These are phyloP conservation scores for Nilaparvata lugens DNA, from an alignment of 1,140 invertebrate genomes.

Conservation along the genomic window DNA sequence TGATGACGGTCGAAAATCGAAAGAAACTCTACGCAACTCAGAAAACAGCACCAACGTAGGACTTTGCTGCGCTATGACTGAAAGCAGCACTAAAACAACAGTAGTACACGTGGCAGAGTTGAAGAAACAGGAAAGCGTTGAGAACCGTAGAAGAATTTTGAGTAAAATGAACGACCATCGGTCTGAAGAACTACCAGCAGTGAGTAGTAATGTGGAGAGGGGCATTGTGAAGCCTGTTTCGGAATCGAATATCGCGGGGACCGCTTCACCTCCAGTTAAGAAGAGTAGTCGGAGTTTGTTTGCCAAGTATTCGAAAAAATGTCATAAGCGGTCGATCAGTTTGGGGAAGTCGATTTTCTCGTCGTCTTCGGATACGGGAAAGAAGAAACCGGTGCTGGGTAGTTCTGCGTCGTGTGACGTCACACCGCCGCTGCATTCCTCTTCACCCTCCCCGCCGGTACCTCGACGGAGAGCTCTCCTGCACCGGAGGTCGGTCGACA, in stretches of 20 bases:
- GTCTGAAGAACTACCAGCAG: slow-evolving; percentile 31
- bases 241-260: slow-evolving; percentile 6
- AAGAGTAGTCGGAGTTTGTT: slow-evolving; percentile 7
- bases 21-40: not conserved
- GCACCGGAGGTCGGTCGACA: slow-evolving; percentile 24
- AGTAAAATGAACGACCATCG: slow-evolving; percentile 14
- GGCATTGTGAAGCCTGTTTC: slow-evolving; percentile 14
- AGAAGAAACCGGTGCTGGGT: slow-evolving; percentile 1
- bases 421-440: not conserved
- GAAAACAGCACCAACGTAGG: slow-evolving; percentile 24
- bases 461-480: slow-evolving; percentile 14
- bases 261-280: not conserved
- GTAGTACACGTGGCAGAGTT: slow-evolving; percentile 13
- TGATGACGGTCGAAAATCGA: not conserved
- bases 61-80: slow-evolving; percentile 28
- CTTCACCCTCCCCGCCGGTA: slow-evolving; percentile 8
- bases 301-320: slow-evolving; percentile 9
- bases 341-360: slow-evolving; percentile 17
- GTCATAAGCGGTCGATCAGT: slow-evolving; percentile 23
- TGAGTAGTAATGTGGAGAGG: slow-evolving; percentile 19
- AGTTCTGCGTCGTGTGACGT: slow-evolving; percentile 11
- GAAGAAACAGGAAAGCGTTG: slow-evolving; percentile 7
- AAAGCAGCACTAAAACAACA: slow-evolving; percentile 19
- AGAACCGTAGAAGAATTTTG: slow-evolving; percentile 12
- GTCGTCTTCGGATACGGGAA: slow-evolving; percentile 3